phyloP scores from a whole-genome alignment of 1,140 invertebrate species.

The Lutraria rhynchaena region DNA sequence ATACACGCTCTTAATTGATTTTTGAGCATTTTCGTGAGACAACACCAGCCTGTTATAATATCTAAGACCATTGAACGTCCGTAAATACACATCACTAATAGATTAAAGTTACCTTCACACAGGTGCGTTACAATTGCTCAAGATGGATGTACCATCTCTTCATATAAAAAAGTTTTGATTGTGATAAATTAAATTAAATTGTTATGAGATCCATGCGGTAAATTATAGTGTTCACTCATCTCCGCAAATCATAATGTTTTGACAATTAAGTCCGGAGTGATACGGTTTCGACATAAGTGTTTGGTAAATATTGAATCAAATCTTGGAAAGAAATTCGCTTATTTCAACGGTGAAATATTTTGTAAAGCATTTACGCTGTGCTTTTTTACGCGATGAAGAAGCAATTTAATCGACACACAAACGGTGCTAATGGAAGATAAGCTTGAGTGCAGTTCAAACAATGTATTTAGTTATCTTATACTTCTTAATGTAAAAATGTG shows the following conservation, averaged over 20 bases:
- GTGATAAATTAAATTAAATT: slow-evolving; percentile 10
- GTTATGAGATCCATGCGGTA: slow-evolving; percentile 26
- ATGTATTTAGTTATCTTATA: too few relatives aligned
- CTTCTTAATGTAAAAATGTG: too few relatives aligned
- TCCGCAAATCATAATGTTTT: slow-evolving; percentile 51
- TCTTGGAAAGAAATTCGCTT: slow-evolving; percentile 37
- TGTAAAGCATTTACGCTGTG: slow-evolving; percentile 32
- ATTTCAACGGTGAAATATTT: slow-evolving; percentile 9
- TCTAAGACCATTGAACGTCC: slow-evolving; percentile 19
- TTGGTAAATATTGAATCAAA: slow-evolving; percentile 58
- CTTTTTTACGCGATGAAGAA: slow-evolving; percentile 20
- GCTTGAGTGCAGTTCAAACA: too few relatives aligned
- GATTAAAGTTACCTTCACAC: slow-evolving; percentile 10
- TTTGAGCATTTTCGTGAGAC: slow-evolving; percentile 33
- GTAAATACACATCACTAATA: slow-evolving; percentile 27
- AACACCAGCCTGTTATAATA: slow-evolving; percentile 37
- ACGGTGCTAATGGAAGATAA: too few relatives aligned
- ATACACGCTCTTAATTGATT: slow-evolving; percentile 12
- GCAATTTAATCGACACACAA: too few relatives aligned
- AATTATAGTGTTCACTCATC: slow-evolving; percentile 18
- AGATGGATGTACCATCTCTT: slow-evolving; percentile 18
- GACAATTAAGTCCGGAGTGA: slow-evolving; percentile 44
- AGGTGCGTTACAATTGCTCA: slow-evolving; percentile 23
- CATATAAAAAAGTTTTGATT: slow-evolving; percentile 12
- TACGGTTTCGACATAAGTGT: slow-evolving; percentile 50